phyloP scores from a whole-genome alignment of 2,888 invertebrate species.

The Drosophila ustulata region DNA sequence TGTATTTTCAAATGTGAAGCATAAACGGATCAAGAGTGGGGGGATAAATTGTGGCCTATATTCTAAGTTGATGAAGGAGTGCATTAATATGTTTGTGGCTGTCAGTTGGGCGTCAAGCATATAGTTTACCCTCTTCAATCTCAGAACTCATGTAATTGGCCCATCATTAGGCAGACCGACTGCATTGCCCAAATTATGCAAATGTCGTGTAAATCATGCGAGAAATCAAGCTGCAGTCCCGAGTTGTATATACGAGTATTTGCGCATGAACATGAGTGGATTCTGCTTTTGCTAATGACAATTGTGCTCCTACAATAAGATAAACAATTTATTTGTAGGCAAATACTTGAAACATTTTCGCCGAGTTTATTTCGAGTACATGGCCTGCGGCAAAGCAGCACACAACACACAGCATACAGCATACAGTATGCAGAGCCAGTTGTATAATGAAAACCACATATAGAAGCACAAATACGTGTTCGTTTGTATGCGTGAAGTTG shows the following conservation, averaged over 20 bases:
- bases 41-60: not conserved
- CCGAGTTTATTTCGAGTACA: slow-evolving; percentile 36
- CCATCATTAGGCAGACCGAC: slow-evolving; percentile 38
- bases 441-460: slow-evolving; percentile 53
- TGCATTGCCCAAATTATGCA: slow-evolving; percentile 51
- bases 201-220: slow-evolving; percentile 37
- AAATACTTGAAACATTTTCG: slow-evolving; percentile 39
- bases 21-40: not conserved
- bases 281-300: slow-evolving; percentile 13
- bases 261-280: slow-evolving; percentile 8
- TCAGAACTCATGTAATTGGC: slow-evolving; percentile 43
- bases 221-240: slow-evolving; percentile 8
- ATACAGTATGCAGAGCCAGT: slow-evolving; percentile 15
- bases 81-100: slow-evolving; percentile 4
- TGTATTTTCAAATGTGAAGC: not conserved
- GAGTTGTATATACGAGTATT: not conserved
- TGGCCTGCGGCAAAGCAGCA: slow-evolving; percentile 25
- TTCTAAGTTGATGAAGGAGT: not conserved
- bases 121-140: slow-evolving; percentile 18
- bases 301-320: slow-evolving; percentile 14
- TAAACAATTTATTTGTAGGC: slow-evolving; percentile 32
- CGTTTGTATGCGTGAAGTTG: not conserved
- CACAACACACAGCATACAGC: not conserved
- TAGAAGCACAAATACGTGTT: slow-evolving; percentile 7
- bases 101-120: not conserved